A percentile compares a stretch with the other conserved stretches of the same genome.
Conservation (phyloP, 2,888 invertebrate species). For the Incurvaria masculella region DNA sequence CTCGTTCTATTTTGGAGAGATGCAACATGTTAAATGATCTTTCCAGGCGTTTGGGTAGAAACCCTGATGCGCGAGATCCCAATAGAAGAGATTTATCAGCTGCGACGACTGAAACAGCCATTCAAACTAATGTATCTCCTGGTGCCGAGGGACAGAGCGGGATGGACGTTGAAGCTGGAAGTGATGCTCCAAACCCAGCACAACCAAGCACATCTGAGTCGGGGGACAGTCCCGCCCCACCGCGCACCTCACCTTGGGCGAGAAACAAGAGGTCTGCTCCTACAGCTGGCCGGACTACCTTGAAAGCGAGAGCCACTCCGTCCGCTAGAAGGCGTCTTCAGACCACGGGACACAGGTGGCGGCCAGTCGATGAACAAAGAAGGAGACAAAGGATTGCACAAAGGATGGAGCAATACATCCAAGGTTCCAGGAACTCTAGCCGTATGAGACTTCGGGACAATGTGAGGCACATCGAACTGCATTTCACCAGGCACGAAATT, state of each 20-base stretch:
- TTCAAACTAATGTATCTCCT: neutral
- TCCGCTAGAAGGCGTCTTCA: slow-evolving; percentile 25
- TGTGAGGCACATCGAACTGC: slow-evolving; percentile 37
- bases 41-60: slow-evolving; percentile 22
- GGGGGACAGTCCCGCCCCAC: neutral
- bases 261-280: neutral
- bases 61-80: neutral
- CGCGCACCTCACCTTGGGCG: neutral
- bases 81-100: neutral
- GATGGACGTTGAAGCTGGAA: neutral
- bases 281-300: neutral
- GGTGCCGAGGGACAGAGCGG: neutral
- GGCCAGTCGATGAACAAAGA: slow-evolving; percentile 29
- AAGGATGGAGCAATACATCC: neutral
- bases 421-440: slow-evolving; percentile 20
- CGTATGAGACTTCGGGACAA: slow-evolving; percentile 34
- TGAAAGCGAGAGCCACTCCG: slow-evolving; percentile 12
- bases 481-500: slow-evolving; percentile 44
- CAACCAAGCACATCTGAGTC: neutral
- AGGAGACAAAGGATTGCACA: neutral
- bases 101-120: neutral
- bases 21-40: slow-evolving; percentile 44
- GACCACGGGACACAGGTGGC: slow-evolving; percentile 29
- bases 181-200: neutral
- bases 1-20: slow-evolving; percentile 39